Conservation (phyloP, 2,888 invertebrate genomes). For the Meiosimyza decipiens region DNA sequence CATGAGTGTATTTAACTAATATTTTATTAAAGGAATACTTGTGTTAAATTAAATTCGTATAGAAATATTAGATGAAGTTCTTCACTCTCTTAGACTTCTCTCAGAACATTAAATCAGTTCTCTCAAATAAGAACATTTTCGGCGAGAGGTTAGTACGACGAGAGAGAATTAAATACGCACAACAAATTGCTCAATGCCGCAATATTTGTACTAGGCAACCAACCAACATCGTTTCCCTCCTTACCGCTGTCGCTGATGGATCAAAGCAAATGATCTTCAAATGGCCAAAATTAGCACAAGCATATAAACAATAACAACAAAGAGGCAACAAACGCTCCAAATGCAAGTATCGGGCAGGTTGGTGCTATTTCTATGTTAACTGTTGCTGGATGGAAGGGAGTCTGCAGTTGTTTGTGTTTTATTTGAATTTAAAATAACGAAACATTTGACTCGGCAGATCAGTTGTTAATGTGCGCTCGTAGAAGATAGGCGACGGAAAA, state of each 20-base stretch:
- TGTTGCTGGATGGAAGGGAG: neutral
- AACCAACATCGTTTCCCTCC: neutral
- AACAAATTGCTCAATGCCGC: slow-evolving; percentile 1
- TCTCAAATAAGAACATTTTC: no score
- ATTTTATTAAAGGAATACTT: no score
- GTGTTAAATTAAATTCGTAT: no score
- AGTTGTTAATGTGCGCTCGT: slow-evolving; percentile 26
- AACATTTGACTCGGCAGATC: slow-evolving; percentile 16
- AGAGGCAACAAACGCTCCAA: neutral
- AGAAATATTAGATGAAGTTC: no score
- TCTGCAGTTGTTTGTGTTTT: neutral
- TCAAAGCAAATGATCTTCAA: slow-evolving; percentile 28
- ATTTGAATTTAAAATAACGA: slow-evolving; percentile 22
- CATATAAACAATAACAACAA: neutral
- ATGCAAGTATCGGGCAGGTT: slow-evolving; percentile 5
- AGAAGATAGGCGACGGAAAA: slow-evolving; percentile 7
- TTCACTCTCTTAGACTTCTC: no score
- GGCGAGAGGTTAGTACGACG: neutral
- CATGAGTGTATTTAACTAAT: no score
- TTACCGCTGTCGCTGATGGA: neutral
- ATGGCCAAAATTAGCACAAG: slow-evolving; percentile 23
- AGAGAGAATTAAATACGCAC: neutral
- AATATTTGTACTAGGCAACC: slow-evolving; percentile 1
- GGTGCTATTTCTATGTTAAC: slow-evolving; percentile 3
- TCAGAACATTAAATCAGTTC: no score